Percentiles rank a stretch among this genome's conserved stretches.
Conservation (phyloP, 30 jellyfish, hydroid and myxozoan genomes). For the Nemopilema nomurai region DNA sequence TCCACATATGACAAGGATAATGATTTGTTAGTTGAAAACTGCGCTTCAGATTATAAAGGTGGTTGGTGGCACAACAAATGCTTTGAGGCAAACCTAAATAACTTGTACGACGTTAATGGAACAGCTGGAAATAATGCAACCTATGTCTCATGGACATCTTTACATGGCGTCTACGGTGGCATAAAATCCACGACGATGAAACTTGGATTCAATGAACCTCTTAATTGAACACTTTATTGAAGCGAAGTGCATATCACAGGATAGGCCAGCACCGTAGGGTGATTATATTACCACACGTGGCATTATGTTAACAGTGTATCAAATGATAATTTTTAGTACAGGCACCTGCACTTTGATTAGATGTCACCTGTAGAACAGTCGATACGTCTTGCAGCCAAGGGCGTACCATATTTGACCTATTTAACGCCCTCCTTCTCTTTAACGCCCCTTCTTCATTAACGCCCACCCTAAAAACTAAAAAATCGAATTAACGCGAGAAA, state of each 20-base stretch:
- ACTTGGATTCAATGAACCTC: no score
- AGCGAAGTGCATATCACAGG: no score
- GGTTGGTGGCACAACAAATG: constrained; percentile 58
- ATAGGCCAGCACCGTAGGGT: no score
- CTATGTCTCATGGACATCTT: constrained; percentile 16
- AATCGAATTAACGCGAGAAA: no score
- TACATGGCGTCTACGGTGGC: constrained; percentile 11
- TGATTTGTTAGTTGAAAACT: background rate
- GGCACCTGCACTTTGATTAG: no score
- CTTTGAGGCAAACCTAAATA: constrained; percentile 19
- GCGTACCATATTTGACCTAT: background rate
- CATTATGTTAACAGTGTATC: no score
- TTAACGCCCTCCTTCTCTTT: background rate
- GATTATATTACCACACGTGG: no score
- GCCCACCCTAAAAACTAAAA: background rate
- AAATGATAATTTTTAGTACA: no score
- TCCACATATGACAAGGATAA: constrained; percentile 37
- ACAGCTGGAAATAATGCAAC: background rate
- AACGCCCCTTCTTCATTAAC: background rate
- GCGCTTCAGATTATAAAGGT: constrained; percentile 18
- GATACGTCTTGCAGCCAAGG: no score
- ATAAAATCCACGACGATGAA: constrained; percentile 32
- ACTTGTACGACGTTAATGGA: background rate
- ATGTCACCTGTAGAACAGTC: no score
- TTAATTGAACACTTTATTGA: no score